These are phyloP conservation scores for Bettongia penicillata DNA, from an alignment of 2,113 vertebrate genomes.

Conservation along the genomic window DNA sequence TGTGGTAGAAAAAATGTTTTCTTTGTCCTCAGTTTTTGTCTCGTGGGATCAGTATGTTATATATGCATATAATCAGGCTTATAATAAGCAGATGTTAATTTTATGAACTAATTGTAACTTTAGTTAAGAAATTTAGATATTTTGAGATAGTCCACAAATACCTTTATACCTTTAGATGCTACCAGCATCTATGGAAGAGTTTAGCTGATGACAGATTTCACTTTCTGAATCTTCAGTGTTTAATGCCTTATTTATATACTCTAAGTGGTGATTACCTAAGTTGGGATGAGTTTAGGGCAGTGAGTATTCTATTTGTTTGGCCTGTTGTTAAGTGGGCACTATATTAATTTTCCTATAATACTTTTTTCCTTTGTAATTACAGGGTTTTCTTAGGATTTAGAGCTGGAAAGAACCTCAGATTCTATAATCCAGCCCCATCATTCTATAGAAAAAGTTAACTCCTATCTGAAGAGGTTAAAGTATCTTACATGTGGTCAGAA, in stretches of 20 bases:
- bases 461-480: not conserved
- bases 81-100: not conserved
- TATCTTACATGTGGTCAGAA: not conserved
- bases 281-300: not conserved
- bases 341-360: not conserved
- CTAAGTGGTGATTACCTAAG: not conserved
- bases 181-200: not conserved
- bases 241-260: not conserved
- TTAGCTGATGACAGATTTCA: not conserved
- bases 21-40: not conserved
- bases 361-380: not conserved
- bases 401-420: no score
- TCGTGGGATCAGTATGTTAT: not conserved
- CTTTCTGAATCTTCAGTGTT: not conserved
- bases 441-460: not conserved
- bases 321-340: not conserved
- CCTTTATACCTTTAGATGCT: not conserved
- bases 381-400: not conserved
- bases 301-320: not conserved
- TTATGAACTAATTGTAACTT: not conserved
- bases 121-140: not conserved
- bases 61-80: not conserved
- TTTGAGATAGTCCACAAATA: slow-evolving; percentile 5
- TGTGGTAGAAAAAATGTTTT: not conserved
- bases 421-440: not conserved